Conservation (phyloP, 2,797 vertebrate species). For the Pipistrellus pipistrellus region DNA sequence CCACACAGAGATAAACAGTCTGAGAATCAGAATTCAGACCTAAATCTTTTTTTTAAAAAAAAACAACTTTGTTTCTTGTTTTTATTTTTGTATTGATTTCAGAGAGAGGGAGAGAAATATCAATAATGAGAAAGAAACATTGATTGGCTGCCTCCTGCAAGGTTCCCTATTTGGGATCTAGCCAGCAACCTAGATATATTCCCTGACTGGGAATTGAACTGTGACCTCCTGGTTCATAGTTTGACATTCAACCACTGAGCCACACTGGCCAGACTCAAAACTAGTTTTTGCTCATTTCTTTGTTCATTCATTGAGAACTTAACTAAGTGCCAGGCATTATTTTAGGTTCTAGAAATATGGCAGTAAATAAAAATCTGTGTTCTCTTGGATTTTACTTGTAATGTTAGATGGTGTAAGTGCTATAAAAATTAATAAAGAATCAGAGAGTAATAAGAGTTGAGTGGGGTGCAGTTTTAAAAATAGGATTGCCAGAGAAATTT, state of each 20-base stretch:
- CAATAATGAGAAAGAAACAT: too few species aligned
- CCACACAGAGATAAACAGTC: neutral
- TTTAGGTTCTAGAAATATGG: neutral
- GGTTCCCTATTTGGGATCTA: too few species aligned
- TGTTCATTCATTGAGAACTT: neutral
- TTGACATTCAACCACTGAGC: too few species aligned
- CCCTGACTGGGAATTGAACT: too few species aligned
- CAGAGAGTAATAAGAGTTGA: neutral
- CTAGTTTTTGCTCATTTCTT: neutral
- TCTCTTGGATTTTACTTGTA: neutral
- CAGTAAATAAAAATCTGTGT: slow-evolving; percentile 22
- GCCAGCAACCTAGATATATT: too few species aligned
- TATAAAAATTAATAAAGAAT: neutral
- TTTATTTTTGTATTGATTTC: too few species aligned
- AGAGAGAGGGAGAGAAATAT: too few species aligned
- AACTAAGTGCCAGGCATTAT: neutral
- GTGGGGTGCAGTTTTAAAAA: neutral
- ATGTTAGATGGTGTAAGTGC: neutral
- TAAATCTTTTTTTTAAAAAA: neutral
- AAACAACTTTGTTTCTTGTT: too few species aligned
- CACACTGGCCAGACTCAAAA: neutral
- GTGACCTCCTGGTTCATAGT: too few species aligned
- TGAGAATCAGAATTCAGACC: slow-evolving; percentile 41
- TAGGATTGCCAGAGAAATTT: neutral
- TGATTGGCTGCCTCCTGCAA: too few species aligned